Base-by-base conservation (phyloP, 37 sponge, comb jelly and placozoan species). In the Dysidea cf. avara region DNA sequence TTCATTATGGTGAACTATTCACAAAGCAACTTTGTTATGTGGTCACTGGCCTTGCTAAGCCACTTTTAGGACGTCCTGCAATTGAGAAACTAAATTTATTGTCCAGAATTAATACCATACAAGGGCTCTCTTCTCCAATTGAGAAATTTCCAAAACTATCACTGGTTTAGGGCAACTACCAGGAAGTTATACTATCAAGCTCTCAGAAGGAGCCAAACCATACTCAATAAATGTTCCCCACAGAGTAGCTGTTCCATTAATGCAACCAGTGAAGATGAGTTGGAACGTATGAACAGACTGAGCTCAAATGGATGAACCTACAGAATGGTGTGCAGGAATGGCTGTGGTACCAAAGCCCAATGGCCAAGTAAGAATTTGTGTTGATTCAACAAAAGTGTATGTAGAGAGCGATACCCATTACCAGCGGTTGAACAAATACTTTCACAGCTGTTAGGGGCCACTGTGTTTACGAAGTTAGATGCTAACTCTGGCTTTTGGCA, bases 401-500 rank as follows among this genome's bases (percentile, higher is more conserved):
- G 36, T 31, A 69, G 85, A 39, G 78, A 77, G 35, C 53, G 33
- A 7, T 53, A 68, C 4, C 43, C 49, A 9, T 43, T 77, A 2
- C 85, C 85, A 12, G 24, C 72, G 22, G 85, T 75, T 16, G 85
- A 84, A 22, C 68, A 84, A 34, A 68, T 50, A 7, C 52, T 84
- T 5, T 46, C 66, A 0, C 66, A 75, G 26, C 64, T 76, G 18
- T 12, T 26, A 36, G 78, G 68, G 11, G 68, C 64, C 2, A 72
- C 56, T 1, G 39, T 69, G n/a, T 7, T 64, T 67, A 47, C 39
- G 61, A 68, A 66, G 35, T 18, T 68, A 12, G 76, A 67, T 54
- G 69, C 69, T 35, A 74, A 68, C 38, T 48, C 57, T n/a, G n/a
- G n/a, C n/a, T n/a, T 76, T 36, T 76, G 77, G 85, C 78, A 84